A percentile compares a stretch with the other conserved stretches of the same genome.
These are phyloP conservation scores for Copidosoma floridanum DNA, from an alignment of 1,140 invertebrate species.

Conservation along the genomic window DNA sequence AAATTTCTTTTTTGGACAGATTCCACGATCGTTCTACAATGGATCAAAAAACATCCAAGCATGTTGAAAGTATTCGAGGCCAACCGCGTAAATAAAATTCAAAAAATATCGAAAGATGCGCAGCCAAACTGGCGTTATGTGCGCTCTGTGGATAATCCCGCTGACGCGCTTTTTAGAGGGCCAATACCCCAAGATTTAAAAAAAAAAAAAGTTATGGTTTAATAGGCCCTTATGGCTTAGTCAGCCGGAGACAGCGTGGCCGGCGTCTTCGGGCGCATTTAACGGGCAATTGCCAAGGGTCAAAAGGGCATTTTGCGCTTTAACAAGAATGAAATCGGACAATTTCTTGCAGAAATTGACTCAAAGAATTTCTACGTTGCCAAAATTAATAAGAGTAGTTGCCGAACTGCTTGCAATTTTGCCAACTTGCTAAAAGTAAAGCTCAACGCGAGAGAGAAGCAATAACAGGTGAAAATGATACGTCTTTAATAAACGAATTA, in stretches of 20 bases:
- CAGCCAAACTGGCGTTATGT: slow-evolving; percentile 38
- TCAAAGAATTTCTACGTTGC: too few relatives aligned
- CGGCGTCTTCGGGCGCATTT: not conserved
- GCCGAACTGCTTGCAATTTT: too few relatives aligned
- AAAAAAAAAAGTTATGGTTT: not conserved
- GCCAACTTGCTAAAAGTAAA: too few relatives aligned
- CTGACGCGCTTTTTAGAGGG: slow-evolving; percentile 43
- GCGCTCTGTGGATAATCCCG: slow-evolving; percentile 39
- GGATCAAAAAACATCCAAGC: slow-evolving; percentile 34
- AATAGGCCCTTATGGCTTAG: slow-evolving; percentile 1
- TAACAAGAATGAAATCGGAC: too few relatives aligned
- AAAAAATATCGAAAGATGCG: too few relatives aligned
- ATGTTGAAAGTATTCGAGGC: slow-evolving; percentile 35
- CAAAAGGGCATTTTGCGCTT: too few relatives aligned
- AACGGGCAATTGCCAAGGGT: not conserved
- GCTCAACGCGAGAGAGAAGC: too few relatives aligned
- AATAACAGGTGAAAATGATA: too few relatives aligned
- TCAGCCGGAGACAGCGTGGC: not conserved
- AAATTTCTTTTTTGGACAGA: slow-evolving; percentile 16
- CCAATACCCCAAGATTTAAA: slow-evolving; percentile 19
- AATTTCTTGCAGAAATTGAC: too few relatives aligned
- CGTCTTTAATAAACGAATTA: too few relatives aligned
- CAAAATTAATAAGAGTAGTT: too few relatives aligned
- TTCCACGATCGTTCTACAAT: slow-evolving; percentile 23
- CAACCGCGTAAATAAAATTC: slow-evolving; percentile 43